Evolutionary conservation across 2,113 vertebrate species (phyloP).

Genomic region (Ellobius talpinus): DNA sequence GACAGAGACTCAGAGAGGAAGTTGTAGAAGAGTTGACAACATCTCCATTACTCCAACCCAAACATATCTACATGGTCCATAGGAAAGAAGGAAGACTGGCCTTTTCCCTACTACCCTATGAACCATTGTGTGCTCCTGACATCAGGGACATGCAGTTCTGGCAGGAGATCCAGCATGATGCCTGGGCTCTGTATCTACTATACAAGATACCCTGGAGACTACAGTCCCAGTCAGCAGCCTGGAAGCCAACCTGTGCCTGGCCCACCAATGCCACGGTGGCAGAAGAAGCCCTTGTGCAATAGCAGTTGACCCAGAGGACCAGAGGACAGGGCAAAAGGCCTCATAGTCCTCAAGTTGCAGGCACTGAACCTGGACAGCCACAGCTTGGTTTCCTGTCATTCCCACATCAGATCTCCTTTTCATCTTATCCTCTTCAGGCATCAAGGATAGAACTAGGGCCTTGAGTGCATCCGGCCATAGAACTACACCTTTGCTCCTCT

Average conservation of each 20-base stretch:
- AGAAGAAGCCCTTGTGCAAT: constrained; percentile 64
- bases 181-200: neutral
- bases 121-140: constrained; percentile 55
- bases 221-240: neutral
- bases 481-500: neutral
- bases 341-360: neutral
- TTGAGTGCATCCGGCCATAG: neutral
- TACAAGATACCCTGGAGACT: constrained; percentile 51
- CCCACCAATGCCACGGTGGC: neutral
- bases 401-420: neutral
- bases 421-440: neutral
- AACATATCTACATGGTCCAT: neutral
- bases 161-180: neutral
- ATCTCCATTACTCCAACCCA: neutral
- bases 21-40: neutral
- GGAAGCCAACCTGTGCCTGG: constrained; percentile 33
- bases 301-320: neutral
- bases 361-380: no score
- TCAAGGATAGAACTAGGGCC: neutral
- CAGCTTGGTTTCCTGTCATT: neutral
- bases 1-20: constrained; percentile 16
- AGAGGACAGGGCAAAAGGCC: neutral
- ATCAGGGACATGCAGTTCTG: constrained; percentile 68
- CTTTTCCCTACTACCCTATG: constrained; percentile 60
- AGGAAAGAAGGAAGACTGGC: neutral